Evolutionary conservation across 2,888 invertebrate genomes (phyloP).

Genomic region (Orthonevra nobilis): DNA sequence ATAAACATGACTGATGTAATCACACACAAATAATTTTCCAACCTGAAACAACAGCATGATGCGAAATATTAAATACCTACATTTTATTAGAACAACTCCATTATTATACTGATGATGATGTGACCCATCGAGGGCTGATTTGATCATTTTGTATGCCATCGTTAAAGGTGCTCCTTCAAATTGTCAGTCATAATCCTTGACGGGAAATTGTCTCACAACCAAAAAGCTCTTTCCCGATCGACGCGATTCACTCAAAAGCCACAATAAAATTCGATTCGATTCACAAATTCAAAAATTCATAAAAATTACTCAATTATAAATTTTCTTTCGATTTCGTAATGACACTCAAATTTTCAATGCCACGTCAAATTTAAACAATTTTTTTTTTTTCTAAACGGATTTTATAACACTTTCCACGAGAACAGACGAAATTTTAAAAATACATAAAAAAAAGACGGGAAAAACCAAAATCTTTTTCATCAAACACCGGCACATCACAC

Average conservation of each 20-base stretch:
- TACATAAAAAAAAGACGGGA: conserved; percentile 18
- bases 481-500: conserved; percentile 45
- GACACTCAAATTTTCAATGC: conserved; percentile 33
- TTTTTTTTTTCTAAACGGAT: conserved; percentile 15
- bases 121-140: conserved; percentile 76
- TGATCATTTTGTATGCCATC: conserved; percentile 78
- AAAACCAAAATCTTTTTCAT: conserved; percentile 3
- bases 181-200: conserved; percentile 61
- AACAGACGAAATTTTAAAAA: too few species aligned
- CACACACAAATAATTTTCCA: too few species aligned
- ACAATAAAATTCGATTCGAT: too few species aligned
- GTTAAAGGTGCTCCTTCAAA: conserved; percentile 31
- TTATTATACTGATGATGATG: conserved; percentile 73
- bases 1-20: too few species aligned
- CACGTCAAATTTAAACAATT: conserved; percentile 11
- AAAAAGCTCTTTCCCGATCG: background rate
- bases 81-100: conserved; percentile 79
- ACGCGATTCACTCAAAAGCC: too few species aligned
- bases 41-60: too few species aligned
- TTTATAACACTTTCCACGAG: conserved; percentile 29
- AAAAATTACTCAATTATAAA: conserved; percentile 11
- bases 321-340: conserved; percentile 35
- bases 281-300: too few species aligned
- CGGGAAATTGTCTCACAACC: background rate
- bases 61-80: conserved; percentile 55